Percentiles rank a stretch among this genome's conserved stretches.
phyloP scores from a whole-genome alignment of 1,140 invertebrate species.

The Colletes gigas region DNA sequence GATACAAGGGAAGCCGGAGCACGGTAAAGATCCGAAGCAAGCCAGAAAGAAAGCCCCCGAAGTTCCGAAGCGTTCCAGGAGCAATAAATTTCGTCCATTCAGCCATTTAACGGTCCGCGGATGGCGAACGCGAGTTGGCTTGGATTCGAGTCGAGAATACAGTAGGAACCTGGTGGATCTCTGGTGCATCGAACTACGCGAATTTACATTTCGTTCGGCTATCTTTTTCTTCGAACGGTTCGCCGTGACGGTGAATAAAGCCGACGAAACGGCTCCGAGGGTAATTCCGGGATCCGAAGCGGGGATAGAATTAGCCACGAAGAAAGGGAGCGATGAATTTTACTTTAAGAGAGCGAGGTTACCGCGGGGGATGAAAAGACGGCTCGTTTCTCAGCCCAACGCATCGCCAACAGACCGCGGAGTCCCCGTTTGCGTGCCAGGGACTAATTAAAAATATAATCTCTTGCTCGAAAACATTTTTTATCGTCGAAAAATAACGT shows the following conservation, averaged over 20 bases:
- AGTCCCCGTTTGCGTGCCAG: no score
- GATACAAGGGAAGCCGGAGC: neutral
- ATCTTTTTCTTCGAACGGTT: neutral
- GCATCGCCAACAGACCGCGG: no score
- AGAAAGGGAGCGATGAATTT: slow-evolving; percentile 2
- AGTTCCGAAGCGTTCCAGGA: neutral
- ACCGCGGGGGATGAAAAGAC: no score
- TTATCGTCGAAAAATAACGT: no score
- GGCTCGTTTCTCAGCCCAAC: slow-evolving; percentile 4
- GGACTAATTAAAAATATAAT: no score
- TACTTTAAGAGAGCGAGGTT: neutral
- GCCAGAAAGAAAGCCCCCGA: neutral
- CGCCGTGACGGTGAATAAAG: neutral
- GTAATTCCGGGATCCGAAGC: neutral
- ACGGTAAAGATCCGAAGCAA: neutral
- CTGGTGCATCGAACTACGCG: neutral
- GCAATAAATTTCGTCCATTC: neutral
- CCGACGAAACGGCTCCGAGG: neutral
- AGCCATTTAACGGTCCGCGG: neutral
- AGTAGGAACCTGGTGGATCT: neutral
- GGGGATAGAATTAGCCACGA: neutral
- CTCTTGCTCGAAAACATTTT: no score
- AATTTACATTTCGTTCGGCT: no score
- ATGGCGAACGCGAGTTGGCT: no score
- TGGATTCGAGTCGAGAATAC: neutral